Evolutionary conservation across 2,113 vertebrate genomes (phyloP).

Genomic region (Arvicanthis niloticus): DNA sequence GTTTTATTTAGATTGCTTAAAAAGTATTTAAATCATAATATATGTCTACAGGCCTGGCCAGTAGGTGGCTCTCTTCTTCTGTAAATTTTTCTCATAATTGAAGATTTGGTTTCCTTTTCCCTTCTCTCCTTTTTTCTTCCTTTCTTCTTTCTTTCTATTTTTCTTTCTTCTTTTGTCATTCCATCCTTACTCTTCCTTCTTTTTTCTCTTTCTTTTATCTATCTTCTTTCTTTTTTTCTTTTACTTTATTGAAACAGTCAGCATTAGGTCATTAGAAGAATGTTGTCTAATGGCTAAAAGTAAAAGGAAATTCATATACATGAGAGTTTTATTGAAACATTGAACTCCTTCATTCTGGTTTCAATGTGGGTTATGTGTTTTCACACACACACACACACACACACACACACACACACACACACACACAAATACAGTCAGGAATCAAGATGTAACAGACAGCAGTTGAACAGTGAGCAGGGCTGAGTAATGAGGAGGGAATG

Average conservation of each 20-base stretch:
- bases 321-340: neutral
- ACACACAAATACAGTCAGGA: accelerated
- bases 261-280: neutral
- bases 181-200: too few species aligned
- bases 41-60: too few species aligned
- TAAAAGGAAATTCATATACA: neutral
- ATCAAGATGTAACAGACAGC: neutral
- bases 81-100: neutral
- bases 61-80: neutral
- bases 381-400: neutral
- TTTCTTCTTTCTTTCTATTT: neutral
- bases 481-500: neutral
- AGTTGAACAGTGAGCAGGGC: neutral
- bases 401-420: too few species aligned
- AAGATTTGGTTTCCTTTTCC: neutral
- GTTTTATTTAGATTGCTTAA: too few species aligned
- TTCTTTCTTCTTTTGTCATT: neutral
- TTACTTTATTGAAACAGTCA: neutral
- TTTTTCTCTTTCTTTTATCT: too few species aligned
- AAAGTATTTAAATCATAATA: too few species aligned
- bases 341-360: neutral
- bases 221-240: neutral
- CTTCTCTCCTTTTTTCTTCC: neutral
- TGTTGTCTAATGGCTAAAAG: neutral
- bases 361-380: neutral